A percentile compares a stretch with the other conserved stretches of the same genome.
Conservation (phyloP, 2,888 invertebrate genomes). For the Nomada goodeniana region DNA sequence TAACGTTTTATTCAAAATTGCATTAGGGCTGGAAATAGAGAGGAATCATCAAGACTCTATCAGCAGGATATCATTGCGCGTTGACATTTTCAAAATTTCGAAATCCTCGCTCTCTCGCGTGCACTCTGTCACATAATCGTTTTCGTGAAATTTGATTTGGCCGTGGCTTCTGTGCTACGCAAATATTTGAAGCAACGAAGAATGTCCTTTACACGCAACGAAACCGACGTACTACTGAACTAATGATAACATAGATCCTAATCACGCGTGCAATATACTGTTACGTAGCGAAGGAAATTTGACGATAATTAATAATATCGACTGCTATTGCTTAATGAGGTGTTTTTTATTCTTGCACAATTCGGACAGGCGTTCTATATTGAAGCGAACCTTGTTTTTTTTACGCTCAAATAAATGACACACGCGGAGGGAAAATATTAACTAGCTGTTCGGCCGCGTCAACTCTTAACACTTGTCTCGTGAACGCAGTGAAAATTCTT, state of each 20-base stretch:
- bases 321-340: too few relatives aligned
- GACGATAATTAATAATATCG: too few relatives aligned
- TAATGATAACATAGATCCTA: conserved; percentile 8
- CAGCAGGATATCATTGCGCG: background rate
- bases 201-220: background rate
- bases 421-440: too few relatives aligned
- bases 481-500: too few relatives aligned
- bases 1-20: too few relatives aligned
- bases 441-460: too few relatives aligned
- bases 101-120: conserved; percentile 7
- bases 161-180: background rate
- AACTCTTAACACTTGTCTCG: too few relatives aligned
- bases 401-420: too few relatives aligned
- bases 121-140: conserved; percentile 7
- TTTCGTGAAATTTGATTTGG: conserved; percentile 20
- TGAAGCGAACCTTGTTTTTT: too few relatives aligned
- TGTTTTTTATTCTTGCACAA: too few relatives aligned
- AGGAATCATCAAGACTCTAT: background rate
- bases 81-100: conserved; percentile 41
- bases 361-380: too few relatives aligned
- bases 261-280: background rate
- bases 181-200: conserved; percentile 2
- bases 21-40: background rate
- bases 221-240: background rate
- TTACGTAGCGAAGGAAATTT: background rate